Conservation (phyloP, 2,797 vertebrate species). For the Peromyscus attwateri region DNA sequence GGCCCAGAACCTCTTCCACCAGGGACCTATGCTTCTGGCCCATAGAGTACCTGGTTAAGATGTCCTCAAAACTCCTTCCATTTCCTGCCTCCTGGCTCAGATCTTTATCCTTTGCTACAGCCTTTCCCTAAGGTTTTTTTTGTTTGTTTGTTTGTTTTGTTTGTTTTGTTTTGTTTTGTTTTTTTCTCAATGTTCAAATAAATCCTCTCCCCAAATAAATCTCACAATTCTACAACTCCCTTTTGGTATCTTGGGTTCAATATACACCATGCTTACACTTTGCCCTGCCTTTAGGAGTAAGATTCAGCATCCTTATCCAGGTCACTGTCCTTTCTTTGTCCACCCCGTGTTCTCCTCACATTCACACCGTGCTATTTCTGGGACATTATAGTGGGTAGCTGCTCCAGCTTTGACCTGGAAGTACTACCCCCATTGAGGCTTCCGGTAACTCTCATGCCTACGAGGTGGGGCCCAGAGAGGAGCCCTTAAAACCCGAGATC, state of each 20-base stretch:
- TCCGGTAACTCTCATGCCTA: no score
- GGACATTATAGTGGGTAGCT: background rate
- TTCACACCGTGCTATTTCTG: background rate
- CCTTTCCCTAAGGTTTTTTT: background rate
- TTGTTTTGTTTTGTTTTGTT: no score
- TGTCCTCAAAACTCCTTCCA: background rate
- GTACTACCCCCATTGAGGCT: no score
- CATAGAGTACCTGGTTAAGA: background rate
- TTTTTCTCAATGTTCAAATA: background rate
- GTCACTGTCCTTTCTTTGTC: background rate
- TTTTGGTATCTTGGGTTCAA: background rate
- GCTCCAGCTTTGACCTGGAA: no score
- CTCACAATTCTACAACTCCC: background rate
- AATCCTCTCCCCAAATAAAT: background rate
- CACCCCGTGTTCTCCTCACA: background rate
- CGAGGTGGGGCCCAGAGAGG: no score
- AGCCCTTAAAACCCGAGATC: no score
- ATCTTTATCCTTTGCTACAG: background rate
- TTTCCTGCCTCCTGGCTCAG: background rate
- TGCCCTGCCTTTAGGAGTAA: background rate
- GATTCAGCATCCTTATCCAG: background rate
- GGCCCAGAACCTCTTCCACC: background rate
- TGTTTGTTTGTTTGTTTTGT: background rate
- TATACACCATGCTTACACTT: fast-evolving
- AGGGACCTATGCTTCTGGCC: fast-evolving